phyloP scores from a whole-genome alignment of 2,113 vertebrate species.

The Emydocephalus ijimae region DNA sequence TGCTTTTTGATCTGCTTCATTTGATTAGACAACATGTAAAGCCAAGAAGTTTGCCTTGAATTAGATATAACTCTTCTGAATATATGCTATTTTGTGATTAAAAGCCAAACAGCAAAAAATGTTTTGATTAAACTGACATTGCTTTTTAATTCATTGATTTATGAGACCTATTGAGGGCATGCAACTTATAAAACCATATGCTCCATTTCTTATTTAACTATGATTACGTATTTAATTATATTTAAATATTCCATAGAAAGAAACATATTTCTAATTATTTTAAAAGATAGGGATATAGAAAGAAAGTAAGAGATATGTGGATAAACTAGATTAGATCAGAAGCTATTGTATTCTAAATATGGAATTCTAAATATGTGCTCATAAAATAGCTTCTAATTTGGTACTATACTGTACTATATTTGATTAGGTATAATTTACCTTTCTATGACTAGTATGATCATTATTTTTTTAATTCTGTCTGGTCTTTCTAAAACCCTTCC shows the following conservation, averaged over 20 bases:
- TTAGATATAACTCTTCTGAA: constrained; percentile 3
- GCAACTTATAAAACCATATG: not conserved
- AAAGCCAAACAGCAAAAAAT: not conserved
- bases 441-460: not conserved
- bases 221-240: constrained; percentile 13
- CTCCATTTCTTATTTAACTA: not conserved
- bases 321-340: constrained; percentile 35
- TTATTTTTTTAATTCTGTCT: not conserved
- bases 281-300: not conserved
- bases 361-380: constrained; percentile 40
- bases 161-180: not conserved
- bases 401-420: not conserved
- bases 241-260: constrained; percentile 28
- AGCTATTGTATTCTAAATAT: constrained; percentile 28
- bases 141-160: not conserved
- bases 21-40: constrained; percentile 27
- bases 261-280: constrained; percentile 14
- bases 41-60: constrained; percentile 24
- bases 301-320: constrained; percentile 38
- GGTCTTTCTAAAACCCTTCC: not conserved
- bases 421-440: not conserved
- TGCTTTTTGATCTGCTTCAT: constrained; percentile 36
- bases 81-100: not conserved
- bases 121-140: not conserved
- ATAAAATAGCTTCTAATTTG: not conserved